phyloP scores from a whole-genome alignment of 2,113 vertebrate genomes.

The Tringa solitaria region DNA sequence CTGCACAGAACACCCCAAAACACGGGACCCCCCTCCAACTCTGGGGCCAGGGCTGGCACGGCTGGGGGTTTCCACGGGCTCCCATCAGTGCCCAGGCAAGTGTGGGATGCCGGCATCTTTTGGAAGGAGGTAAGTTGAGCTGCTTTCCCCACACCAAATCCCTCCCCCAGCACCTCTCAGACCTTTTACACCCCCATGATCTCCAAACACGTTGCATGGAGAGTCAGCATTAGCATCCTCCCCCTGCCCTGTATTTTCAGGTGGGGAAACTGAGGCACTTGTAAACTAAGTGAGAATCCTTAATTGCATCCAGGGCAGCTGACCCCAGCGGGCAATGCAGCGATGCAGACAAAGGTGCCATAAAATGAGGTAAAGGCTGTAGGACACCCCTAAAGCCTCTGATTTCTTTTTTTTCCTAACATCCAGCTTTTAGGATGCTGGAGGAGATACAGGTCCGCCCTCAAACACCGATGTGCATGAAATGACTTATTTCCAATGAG shows the following conservation, averaged over 20 bases:
- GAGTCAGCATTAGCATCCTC: not conserved
- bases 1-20: not conserved
- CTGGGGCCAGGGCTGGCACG: not conserved
- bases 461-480: not conserved
- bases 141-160: not conserved
- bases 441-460: not conserved
- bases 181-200: not conserved
- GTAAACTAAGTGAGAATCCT: not conserved
- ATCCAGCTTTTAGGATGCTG: not conserved
- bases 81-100: accelerated
- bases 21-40: too few relatives aligned
- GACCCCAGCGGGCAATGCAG: not conserved
- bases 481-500: not conserved
- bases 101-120: accelerated
- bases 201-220: accelerated
- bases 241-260: accelerated
- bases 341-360: not conserved
- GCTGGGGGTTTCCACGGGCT: accelerated
- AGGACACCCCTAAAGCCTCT: not conserved
- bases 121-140: not conserved
- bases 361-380: not conserved
- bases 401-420: not conserved
- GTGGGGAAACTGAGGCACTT: not conserved
- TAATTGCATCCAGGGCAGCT: not conserved
- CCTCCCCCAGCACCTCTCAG: not conserved